Conservation (phyloP, 2,113 vertebrate genomes). For the Semnopithecus entellus region DNA sequence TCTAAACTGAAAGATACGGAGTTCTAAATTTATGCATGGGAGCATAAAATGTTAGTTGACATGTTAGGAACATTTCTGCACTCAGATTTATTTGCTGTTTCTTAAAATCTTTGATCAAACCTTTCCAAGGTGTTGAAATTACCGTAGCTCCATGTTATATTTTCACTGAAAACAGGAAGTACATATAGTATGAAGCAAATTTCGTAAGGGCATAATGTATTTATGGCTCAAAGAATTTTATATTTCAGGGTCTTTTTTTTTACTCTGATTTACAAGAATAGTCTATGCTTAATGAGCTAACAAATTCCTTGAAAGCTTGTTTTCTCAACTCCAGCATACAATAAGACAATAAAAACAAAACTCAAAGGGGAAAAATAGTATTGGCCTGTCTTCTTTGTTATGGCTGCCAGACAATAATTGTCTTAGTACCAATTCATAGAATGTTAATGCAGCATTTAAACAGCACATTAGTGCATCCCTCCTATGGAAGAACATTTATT, state of each 20-base stretch:
- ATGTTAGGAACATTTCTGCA: background rate
- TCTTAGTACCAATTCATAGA: background rate
- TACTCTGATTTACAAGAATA: conserved; percentile 42
- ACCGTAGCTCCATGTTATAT: background rate
- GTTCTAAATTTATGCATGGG: background rate
- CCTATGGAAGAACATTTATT: conserved; percentile 2
- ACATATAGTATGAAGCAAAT: background rate
- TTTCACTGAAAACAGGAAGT: conserved; percentile 36
- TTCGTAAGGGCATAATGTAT: background rate
- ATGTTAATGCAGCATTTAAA: conserved; percentile 50
- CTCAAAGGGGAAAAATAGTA: background rate
- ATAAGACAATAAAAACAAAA: conserved; percentile 44
- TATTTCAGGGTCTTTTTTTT: background rate
- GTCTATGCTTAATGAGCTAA: conserved; percentile 44
- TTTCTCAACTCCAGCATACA: conserved; percentile 36
- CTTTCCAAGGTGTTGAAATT: background rate
- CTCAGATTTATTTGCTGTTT: background rate
- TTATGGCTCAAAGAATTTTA: conserved; percentile 37
- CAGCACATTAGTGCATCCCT: background rate
- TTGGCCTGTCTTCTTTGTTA: background rate
- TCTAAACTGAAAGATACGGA: background rate
- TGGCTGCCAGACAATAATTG: conserved; percentile 27
- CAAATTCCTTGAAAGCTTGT: conserved; percentile 45
- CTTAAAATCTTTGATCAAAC: background rate
- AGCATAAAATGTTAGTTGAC: background rate